phyloP scores from a whole-genome alignment of 2,888 invertebrate genomes.

The Eupithecia subfuscata region DNA sequence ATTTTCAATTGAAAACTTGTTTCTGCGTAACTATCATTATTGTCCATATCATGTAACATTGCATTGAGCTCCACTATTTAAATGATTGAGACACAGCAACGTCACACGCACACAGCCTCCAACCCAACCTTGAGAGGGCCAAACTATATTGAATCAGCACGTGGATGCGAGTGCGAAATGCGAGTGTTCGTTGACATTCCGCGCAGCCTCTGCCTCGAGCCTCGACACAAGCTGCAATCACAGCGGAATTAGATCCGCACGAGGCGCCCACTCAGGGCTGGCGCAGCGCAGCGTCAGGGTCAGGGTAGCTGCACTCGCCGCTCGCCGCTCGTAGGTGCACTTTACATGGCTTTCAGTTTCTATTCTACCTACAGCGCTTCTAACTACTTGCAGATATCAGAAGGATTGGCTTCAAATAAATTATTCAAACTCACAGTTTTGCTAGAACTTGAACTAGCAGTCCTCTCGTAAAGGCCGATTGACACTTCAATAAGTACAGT shows the following conservation, averaged over 20 bases:
- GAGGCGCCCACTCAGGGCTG: neutral
- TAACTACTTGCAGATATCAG: too few relatives aligned
- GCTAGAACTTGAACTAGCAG: too few relatives aligned
- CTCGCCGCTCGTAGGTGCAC: neutral
- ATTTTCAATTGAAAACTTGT: too few relatives aligned
- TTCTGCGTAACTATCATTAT: too few relatives aligned
- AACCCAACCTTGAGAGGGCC: neutral
- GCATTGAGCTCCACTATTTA: neutral
- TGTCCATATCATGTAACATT: too few relatives aligned
- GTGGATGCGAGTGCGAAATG: neutral
- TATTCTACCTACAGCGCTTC: too few relatives aligned
- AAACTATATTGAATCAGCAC: neutral
- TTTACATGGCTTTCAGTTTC: too few relatives aligned
- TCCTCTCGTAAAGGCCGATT: too few relatives aligned
- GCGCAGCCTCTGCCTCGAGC: too few relatives aligned
- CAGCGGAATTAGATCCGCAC: conserved; percentile 11
- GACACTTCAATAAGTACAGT: too few relatives aligned
- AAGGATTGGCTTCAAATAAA: too few relatives aligned
- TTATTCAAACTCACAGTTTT: too few relatives aligned
- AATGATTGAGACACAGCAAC: neutral
- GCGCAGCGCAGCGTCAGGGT: neutral
- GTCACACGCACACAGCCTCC: neutral
- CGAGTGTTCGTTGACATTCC: neutral
- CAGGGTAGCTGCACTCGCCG: neutral
- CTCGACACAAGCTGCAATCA: conserved; percentile 20